These are phyloP conservation scores for Anser cygnoides DNA, from an alignment of 2,113 vertebrate species.

Conservation along the genomic window DNA sequence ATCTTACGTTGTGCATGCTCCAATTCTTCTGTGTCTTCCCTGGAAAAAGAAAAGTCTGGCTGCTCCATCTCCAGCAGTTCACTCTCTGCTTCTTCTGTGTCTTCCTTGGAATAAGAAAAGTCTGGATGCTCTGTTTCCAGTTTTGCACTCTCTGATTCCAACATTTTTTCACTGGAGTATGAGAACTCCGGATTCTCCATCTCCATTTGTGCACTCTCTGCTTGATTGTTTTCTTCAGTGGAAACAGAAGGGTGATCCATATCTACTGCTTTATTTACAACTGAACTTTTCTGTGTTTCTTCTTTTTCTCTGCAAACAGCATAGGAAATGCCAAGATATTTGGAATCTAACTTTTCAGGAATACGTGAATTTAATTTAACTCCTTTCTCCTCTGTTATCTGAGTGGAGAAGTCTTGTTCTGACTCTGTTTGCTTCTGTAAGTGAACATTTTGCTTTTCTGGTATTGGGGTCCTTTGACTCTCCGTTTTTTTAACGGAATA, in stretches of 20 bases:
- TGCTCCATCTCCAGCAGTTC: background rate
- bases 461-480: background rate
- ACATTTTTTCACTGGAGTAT: background rate
- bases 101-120: background rate
- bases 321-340: constrained; percentile 50
- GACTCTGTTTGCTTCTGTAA: background rate
- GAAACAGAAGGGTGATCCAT: background rate
- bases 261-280: background rate
- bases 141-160: background rate
- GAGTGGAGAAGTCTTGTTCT: background rate
- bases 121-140: background rate
- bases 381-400: background rate
- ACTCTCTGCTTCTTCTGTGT: background rate
- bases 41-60: constrained; percentile 20
- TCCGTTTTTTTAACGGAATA: background rate
- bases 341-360: constrained; percentile 33
- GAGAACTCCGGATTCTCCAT: background rate
- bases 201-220: background rate
- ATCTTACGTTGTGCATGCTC: background rate
- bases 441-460: background rate
- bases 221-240: background rate
- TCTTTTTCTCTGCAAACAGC: background rate
- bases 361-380: background rate
- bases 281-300: background rate
- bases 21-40: background rate